phyloP scores from a whole-genome alignment of 2,888 invertebrate genomes.

The Camponotus fellah region DNA sequence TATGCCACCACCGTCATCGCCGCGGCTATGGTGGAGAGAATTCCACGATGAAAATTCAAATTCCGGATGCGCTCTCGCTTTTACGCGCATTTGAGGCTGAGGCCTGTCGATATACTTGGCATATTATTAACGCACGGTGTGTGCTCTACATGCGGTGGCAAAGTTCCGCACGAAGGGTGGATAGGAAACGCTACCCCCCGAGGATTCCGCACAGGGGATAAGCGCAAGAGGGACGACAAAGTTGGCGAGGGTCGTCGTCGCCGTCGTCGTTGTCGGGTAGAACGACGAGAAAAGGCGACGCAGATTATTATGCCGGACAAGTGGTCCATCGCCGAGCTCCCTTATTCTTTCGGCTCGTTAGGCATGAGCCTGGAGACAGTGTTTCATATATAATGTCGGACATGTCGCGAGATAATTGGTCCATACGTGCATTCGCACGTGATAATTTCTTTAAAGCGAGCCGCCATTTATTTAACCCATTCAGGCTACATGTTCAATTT shows the following conservation, averaged over 20 bases:
- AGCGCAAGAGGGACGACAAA: constrained; percentile 37
- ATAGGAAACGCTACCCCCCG: neutral
- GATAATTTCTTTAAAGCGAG: constrained; percentile 16
- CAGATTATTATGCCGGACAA: constrained; percentile 66
- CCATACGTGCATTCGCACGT: neutral
- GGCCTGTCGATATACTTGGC: constrained; percentile 63
- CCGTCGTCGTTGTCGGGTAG: neutral
- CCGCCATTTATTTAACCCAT: neutral
- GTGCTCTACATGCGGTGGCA: neutral
- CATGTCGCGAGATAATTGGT: constrained; percentile 13
- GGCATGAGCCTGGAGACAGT: neutral
- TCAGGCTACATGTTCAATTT: neutral
- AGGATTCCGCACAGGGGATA: neutral
- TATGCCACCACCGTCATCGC: neutral
- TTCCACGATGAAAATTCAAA: constrained; percentile 60
- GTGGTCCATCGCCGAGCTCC: constrained; percentile 55
- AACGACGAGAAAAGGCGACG: constrained; percentile 53
- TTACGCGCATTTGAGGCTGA: neutral
- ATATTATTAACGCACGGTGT: constrained; percentile 53
- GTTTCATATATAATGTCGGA: neutral
- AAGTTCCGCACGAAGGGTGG: constrained; percentile 17
- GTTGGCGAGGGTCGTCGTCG: constrained; percentile 31
- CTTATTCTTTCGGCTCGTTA: constrained; percentile 37
- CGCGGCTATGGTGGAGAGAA: constrained; percentile 34
- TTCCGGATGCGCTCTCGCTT: constrained; percentile 52